phyloP scores from a whole-genome alignment of 2,888 invertebrate species.

The Empis livida region DNA sequence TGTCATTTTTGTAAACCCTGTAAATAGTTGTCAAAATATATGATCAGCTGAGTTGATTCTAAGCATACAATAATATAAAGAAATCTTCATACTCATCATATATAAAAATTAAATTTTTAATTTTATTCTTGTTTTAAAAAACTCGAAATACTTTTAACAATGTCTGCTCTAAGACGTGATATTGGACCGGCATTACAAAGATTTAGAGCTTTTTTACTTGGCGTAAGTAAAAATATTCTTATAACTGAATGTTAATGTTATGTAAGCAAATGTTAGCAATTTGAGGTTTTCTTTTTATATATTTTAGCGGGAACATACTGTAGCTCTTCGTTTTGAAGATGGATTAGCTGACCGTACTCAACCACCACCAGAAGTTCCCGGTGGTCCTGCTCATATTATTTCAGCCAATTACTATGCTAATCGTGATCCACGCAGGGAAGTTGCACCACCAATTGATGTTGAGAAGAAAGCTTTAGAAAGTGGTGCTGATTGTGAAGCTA shows the following conservation, averaged over 20 bases:
- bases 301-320: constrained; percentile 45
- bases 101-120: no score
- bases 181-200: constrained; percentile 49
- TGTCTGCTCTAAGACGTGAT: constrained; percentile 43
- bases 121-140: no score
- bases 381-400: constrained; percentile 64
- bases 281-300: not conserved
- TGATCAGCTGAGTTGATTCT: no score
- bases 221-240: constrained; percentile 39
- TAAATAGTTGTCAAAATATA: no score
- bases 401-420: constrained; percentile 72
- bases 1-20: no score
- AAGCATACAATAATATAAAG: no score
- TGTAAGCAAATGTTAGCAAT: constrained; percentile 16
- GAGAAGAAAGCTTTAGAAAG: constrained; percentile 19
- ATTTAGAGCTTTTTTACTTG: constrained; percentile 52
- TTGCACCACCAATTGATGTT: constrained; percentile 34
- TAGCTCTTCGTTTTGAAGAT: constrained; percentile 54
- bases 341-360: constrained; percentile 59
- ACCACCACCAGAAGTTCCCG: constrained; percentile 68
- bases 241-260: constrained; percentile 14
- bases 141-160: no score
- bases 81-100: no score
- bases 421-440: constrained; percentile 72
- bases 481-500: constrained; percentile 6